Percentiles rank a stretch among this genome's conserved stretches.
Evolutionary conservation across 2,113 vertebrate genomes (phyloP).

Genomic region (Scartelaos histophorus): DNA sequence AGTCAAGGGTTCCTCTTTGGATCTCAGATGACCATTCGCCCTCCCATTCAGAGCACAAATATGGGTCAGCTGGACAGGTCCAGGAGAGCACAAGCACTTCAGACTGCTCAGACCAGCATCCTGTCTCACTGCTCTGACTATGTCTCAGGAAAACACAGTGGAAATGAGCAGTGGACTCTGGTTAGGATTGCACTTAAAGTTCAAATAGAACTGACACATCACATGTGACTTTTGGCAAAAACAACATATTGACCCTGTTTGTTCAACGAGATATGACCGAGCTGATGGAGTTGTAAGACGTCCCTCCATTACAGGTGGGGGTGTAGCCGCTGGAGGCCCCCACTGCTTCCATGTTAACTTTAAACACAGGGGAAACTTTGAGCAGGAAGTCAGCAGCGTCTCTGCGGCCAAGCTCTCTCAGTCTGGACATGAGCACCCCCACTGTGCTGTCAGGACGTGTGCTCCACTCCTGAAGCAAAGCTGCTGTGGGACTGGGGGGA

Average conservation of each 20-base stretch:
- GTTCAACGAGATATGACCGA: conserved; percentile 94
- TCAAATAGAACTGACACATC: conserved; percentile 5
- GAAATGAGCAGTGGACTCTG: conserved; percentile 36
- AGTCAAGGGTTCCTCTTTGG: conserved; percentile 55
- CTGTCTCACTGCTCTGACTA: neutral
- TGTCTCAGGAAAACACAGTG: conserved; percentile 6
- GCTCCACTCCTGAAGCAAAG: conserved; percentile 91
- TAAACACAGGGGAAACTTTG: conserved; percentile 89
- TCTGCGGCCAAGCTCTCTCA: conserved; percentile 92
- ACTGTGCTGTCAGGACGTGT: conserved; percentile 84
- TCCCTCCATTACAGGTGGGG: conserved; percentile 91
- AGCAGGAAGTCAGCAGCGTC: conserved; percentile 95
- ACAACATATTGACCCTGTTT: neutral
- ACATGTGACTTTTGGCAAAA: conserved; percentile 3
- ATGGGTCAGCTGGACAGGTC: conserved; percentile 30
- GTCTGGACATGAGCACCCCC: conserved; percentile 88
- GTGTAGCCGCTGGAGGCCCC: conserved; percentile 82
- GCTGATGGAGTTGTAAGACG: conserved; percentile 96
- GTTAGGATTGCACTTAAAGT: conserved; percentile 55
- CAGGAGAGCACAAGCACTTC: conserved; percentile 44
- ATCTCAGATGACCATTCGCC: conserved; percentile 39
- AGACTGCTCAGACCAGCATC: conserved; percentile 22
- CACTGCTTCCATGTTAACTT: conserved; percentile 84
- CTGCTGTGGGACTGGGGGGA: conserved; percentile 86
- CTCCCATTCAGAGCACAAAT: conserved; percentile 43